Conservation (phyloP, 1,140 invertebrate genomes). For the Solenopsis fugax region DNA sequence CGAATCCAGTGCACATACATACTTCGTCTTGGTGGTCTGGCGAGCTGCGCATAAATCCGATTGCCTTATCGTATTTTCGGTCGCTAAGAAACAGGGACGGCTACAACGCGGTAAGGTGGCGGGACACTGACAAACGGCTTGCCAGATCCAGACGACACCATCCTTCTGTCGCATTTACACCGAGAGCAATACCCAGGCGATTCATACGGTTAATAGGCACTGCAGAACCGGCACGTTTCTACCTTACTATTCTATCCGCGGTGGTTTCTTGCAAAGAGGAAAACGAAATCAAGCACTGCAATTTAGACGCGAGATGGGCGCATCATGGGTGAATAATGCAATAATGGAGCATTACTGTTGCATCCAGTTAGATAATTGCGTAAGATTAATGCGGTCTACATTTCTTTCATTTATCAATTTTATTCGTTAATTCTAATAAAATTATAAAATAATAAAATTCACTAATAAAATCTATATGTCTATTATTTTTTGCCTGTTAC, state of each 20-base stretch:
- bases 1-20: slow-evolving; percentile 15
- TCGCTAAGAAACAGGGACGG: slow-evolving; percentile 58
- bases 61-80: slow-evolving; percentile 75
- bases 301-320: not conserved
- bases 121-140: slow-evolving; percentile 71
- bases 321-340: slow-evolving; percentile 18
- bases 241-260: slow-evolving; percentile 7
- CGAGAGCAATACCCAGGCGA: slow-evolving; percentile 27
- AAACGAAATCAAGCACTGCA: slow-evolving; percentile 39
- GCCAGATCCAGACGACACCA: slow-evolving; percentile 67
- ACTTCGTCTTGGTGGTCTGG: slow-evolving; percentile 6
- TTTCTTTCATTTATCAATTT: not conserved
- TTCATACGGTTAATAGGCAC: slow-evolving; percentile 51
- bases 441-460: too few relatives aligned
- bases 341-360: slow-evolving; percentile 27
- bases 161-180: slow-evolving; percentile 45
- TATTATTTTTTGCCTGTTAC: too few relatives aligned
- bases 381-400: not conserved
- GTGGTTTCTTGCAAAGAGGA: slow-evolving; percentile 29
- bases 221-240: slow-evolving; percentile 27
- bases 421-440: not conserved
- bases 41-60: slow-evolving; percentile 72
- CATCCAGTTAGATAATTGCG: not conserved
- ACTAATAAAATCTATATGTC: too few relatives aligned
- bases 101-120: slow-evolving; percentile 29